phyloP scores from a whole-genome alignment of 2,113 vertebrate species.

The Lophochroa leadbeateri region DNA sequence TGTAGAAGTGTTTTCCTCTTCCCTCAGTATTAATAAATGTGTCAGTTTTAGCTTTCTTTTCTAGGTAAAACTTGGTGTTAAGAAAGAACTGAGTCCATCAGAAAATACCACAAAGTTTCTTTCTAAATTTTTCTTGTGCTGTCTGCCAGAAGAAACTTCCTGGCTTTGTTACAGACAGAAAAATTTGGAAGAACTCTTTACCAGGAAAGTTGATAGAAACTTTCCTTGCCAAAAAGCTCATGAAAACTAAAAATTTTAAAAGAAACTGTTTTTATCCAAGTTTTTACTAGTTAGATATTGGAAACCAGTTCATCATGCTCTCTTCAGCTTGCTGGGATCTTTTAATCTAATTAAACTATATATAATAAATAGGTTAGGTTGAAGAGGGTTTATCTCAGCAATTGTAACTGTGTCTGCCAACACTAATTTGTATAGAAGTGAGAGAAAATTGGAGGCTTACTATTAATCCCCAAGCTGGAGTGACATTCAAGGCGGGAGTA shows the following conservation, averaged over 20 bases:
- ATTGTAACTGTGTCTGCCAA: not conserved
- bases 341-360: not conserved
- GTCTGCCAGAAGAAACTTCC: not conserved
- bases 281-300: not conserved
- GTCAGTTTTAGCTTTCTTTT: not conserved
- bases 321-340: not conserved
- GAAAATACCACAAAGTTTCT: not conserved
- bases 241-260: not conserved
- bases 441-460: not conserved
- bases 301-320: not conserved
- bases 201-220: not conserved
- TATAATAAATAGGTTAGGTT: not conserved
- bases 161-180: not conserved
- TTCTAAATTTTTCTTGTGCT: not conserved
- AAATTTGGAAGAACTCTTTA: not conserved
- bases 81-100: not conserved
- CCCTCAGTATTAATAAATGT: not conserved
- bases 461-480: not conserved
- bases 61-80: not conserved
- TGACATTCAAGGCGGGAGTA: not conserved
- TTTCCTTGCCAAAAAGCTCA: not conserved
- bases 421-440: not conserved
- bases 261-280: not conserved
- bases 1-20: not conserved
- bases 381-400: not conserved